Conservation (phyloP, 2,888 invertebrate genomes). For the Cylindroiulus punctatus region DNA sequence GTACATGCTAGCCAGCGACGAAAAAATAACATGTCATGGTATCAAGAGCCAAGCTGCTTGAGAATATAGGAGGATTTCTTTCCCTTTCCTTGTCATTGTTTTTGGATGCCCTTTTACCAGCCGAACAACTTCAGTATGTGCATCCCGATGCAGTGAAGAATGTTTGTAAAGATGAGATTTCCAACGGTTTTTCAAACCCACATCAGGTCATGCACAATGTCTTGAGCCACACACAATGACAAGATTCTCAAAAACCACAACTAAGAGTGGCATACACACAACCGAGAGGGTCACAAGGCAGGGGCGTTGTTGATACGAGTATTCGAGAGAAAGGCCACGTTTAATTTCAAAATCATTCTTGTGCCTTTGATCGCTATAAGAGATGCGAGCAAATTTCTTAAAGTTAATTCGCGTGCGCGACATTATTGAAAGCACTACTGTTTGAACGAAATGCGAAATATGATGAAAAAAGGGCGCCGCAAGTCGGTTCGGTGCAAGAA, state of each 20-base stretch:
- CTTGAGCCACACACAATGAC: neutral
- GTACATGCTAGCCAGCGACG: neutral
- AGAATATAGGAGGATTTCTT: neutral
- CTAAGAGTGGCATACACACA: neutral
- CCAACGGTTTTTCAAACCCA: neutral
- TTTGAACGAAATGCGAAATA: neutral
- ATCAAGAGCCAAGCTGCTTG: neutral
- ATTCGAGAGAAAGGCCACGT: neutral
- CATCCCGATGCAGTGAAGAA: too few relatives aligned
- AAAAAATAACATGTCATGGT: neutral
- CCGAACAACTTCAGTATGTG: too few relatives aligned
- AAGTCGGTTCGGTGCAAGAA: neutral
- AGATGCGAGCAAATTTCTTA: neutral
- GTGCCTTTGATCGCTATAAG: neutral
- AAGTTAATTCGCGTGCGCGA: neutral
- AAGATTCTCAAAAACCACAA: neutral
- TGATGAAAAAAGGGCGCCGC: neutral
- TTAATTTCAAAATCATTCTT: neutral
- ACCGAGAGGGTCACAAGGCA: neutral
- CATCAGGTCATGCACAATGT: neutral
- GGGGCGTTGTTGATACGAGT: neutral
- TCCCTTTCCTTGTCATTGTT: neutral
- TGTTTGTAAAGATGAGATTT: too few relatives aligned
- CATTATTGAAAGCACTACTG: neutral
- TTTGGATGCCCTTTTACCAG: neutral